Evolutionary conservation across 2,113 vertebrate genomes (phyloP), one percentile per base, ranked within the genome.

Genomic region (Hyperopisus bebe): DNA sequence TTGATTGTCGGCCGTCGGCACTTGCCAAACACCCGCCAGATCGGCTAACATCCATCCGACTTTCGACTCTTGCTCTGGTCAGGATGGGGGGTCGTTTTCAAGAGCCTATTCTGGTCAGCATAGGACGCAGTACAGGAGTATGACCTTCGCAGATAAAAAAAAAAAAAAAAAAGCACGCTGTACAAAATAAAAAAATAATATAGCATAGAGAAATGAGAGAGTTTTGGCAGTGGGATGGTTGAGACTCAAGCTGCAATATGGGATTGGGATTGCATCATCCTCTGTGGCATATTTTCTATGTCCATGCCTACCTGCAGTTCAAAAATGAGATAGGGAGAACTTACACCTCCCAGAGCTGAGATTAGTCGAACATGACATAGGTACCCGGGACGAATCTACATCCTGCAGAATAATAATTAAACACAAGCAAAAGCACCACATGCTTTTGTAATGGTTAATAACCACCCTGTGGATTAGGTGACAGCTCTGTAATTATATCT

Each of bases 401-500:
- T 47, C 62, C 66, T 50, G 39, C 51, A 3, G 47, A 50, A 48
- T 90, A 88, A 91, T 87, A 88, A 91, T 90, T 88, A 88, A 88
- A 62, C 88, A 46, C 27, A 50, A 58, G 51, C 27, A 83, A 90
- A 85, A 50, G 66, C 51, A 19, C 50, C 15, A 50, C 86, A 82
- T 4, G 87, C 53, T 58, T 86, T 62, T 88, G 80, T 47, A 74
- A 84, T 48, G 27, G 87, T 70, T 90, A 88, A 90, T 88, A 70
- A 31, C 82, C 84, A 47, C 24, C 87, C 55, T n/a, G 74, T 55
- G 58, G 86, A 66, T 89, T 80, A 90, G 87, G 86, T 77, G 89
- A 91, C 89, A 89, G 86, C 46, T n/a, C 87, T 47, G 39, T 88
- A 91, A 88, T 90, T 88, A 88, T 35, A 85, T 48, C 48, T 89